These are phyloP conservation scores for Cephonodes hylas DNA, from an alignment of 2,888 invertebrate genomes.

Conservation along the genomic window DNA sequence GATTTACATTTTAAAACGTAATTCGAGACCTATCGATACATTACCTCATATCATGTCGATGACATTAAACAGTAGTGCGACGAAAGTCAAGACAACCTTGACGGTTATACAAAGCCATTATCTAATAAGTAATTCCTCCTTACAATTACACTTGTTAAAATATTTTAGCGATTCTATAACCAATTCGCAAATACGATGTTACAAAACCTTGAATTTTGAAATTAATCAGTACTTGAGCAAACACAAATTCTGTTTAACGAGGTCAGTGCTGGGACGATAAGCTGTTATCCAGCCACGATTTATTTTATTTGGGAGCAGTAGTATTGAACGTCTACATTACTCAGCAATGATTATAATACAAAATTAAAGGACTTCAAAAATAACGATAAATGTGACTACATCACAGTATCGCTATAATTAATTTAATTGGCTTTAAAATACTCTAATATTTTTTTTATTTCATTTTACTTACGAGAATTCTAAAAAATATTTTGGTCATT, in stretches of 20 bases:
- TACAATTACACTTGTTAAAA: background rate
- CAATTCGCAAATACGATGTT: background rate
- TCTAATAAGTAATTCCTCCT: background rate
- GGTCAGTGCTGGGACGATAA: background rate
- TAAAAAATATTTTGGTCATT: too few species aligned
- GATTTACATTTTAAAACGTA: background rate
- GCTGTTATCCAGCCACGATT: background rate
- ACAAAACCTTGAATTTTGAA: background rate
- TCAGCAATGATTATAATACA: background rate
- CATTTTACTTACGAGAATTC: too few species aligned
- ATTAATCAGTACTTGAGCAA: background rate
- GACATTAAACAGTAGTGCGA: background rate
- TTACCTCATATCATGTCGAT: background rate
- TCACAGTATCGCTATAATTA: too few species aligned
- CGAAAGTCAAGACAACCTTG: background rate
- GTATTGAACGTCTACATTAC: background rate
- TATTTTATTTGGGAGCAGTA: background rate
- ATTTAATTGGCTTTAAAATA: too few species aligned
- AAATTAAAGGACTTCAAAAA: too few species aligned
- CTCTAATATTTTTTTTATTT: too few species aligned
- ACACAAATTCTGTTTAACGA: background rate
- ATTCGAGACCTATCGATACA: background rate
- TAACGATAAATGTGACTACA: too few species aligned
- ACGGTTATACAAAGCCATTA: background rate
- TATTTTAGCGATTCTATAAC: background rate